Evolutionary conservation across 2,113 vertebrate species (phyloP), one percentile per base, ranked within the genome.

Genomic region (Hypocryptadius cinnamomeus): DNA sequence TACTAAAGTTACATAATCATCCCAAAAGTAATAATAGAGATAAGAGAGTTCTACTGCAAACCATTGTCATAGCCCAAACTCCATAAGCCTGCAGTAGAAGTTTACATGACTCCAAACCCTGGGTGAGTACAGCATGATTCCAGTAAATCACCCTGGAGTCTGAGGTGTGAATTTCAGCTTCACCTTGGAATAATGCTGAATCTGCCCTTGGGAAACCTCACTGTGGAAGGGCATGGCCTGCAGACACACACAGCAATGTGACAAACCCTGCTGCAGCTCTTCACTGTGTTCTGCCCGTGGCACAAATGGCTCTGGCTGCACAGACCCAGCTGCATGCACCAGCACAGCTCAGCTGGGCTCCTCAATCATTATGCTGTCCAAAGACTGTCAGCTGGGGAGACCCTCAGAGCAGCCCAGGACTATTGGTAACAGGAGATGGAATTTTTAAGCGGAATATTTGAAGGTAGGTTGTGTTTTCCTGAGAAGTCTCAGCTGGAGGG

Each of bases 51-150:
- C 35, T 70, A 42, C 64, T 71, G 37, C n/a, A 80, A 78, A 69
- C 28, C 54, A 44, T 1, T 66, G 74, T 35, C n/a, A 45, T 5
- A 57, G 54, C 23, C 42, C 74, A 50, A 81, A 23, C 60, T 81
- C 53, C 16, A 39, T 25, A 31, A 59, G 19, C n/a, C 23, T 50
- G 88, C 17, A 72, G 61, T 3, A n/a, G 37, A 39, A 74, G 25
- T 79, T 19, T 50, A n/a, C 1, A 6, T 10, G 28, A 59, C 47
- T 59, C 19, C 60, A 68, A 33, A n/a, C 27, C 0, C 0, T 13
- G 45, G 28, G 6, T 15, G 30, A 89, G 51, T 33, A 51, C 47
- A 89, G 60, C 4, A 2, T 5, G 20, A 61, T 54, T 59, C 35
- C 35, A 70, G 39, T 42, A 33, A 60, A 78, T 40, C 30, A 59